A percentile compares a stretch with the other conserved stretches of the same genome.
Evolutionary conservation across 2,888 invertebrate genomes (phyloP).

Genomic region (Drosophila pseudotalamancana): DNA sequence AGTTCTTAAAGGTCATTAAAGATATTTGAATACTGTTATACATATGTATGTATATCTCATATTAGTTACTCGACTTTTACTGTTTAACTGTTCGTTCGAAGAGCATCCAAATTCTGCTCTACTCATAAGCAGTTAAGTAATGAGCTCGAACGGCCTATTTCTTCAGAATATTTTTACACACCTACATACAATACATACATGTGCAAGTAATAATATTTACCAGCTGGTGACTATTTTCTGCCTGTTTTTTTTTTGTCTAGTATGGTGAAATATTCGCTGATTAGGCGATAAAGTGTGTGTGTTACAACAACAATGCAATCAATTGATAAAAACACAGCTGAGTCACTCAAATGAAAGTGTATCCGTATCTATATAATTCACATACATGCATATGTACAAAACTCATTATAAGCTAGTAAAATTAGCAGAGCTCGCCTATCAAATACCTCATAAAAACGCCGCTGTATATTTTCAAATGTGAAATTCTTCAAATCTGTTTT

Average conservation of each 20-base stretch:
- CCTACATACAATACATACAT: not conserved
- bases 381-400: not conserved
- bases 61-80: not conserved
- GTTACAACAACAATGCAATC: conserved; percentile 36
- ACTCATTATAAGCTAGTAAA: too few species aligned
- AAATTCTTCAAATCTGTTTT: too few species aligned
- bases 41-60: too few species aligned
- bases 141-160: not conserved
- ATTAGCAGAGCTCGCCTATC: too few species aligned
- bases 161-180: not conserved
- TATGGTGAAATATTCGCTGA: conserved; percentile 41
- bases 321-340: conserved; percentile 41
- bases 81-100: conserved; percentile 1
- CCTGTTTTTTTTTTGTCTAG: not conserved
- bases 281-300: conserved; percentile 39
- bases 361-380: not conserved
- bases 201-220: not conserved
- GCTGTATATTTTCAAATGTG: too few species aligned
- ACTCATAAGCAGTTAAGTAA: conserved; percentile 1
- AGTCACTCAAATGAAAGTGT: conserved; percentile 41
- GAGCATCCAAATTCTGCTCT: too few species aligned
- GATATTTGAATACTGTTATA: too few species aligned
- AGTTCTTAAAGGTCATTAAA: too few species aligned
- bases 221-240: conserved; percentile 5
- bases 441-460: too few species aligned